Evolutionary conservation across 2,888 invertebrate genomes (phyloP), one percentile per base, ranked within the genome.

Genomic region (Ctena decussata): DNA sequence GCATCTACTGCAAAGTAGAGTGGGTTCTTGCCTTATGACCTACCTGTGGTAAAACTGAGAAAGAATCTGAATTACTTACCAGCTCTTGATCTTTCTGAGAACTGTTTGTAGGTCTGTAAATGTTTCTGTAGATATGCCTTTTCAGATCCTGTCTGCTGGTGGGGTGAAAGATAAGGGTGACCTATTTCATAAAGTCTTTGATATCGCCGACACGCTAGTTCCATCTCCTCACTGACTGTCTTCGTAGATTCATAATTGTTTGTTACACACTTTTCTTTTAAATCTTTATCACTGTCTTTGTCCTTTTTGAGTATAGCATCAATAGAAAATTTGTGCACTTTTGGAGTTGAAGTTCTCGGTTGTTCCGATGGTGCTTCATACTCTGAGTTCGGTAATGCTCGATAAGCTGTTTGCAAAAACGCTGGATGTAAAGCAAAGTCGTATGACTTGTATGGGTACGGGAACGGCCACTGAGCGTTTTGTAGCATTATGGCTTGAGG

Each of bases 271-370:
- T 80, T 70, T 72, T 84, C 79, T 41, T 79, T 30, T 57, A 70
- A 44, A 35, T 80, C 79, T 24, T 77, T 72, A 5, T 85, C 84
- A 24, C 84, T 84, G 27, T 83, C 78, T 78, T 80, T 83, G 77
- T 92, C 92, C 32, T 89, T 87, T 70, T 89, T 91, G 35, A 93
- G 82, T 80, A 93, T 93, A 24, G 93, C 92, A 82, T 93, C 93
- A 37, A 93, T 93, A 11, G 93, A 93, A 82, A 93, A 93, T n/a
- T 93, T 91, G 49, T 90, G 87, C 8, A 74, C 41, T n/a, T 77
- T 72, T 39, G 80, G 77, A 49, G 79, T 71, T 15, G 60, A 60
- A n/a, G 76, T 69, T 18, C 78, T 71, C n/a, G 80, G 6, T 30
- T 74, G 80, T 53, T 41, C 69, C n/a, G 78, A 5, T 30, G 60